A percentile compares a stretch with the other conserved stretches of the same genome.
phyloP scores from a whole-genome alignment of 2,888 invertebrate species.

The Lamellibrachia columna region DNA sequence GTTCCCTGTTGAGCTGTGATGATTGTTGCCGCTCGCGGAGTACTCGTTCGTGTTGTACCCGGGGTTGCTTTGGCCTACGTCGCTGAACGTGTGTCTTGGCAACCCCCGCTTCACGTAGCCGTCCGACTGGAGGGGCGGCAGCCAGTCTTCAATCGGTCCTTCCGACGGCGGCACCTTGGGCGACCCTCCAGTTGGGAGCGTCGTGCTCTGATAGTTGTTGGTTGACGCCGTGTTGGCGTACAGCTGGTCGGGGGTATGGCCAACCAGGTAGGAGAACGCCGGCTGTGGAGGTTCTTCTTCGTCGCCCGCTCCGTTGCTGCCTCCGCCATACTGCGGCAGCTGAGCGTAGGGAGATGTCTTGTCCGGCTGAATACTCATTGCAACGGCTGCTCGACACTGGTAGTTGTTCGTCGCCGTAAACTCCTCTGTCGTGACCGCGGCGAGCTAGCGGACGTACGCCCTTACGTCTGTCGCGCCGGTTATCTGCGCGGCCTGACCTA shows the following conservation, averaged over 20 bases:
- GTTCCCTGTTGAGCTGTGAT: neutral
- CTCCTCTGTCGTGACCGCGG: neutral
- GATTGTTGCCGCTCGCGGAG: neutral
- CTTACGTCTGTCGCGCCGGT: neutral
- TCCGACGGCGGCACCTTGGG: neutral
- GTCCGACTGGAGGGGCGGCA: neutral
- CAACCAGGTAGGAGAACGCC: neutral
- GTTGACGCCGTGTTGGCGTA: neutral
- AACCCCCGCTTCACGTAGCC: neutral
- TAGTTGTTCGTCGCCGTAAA: neutral
- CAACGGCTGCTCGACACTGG: neutral
- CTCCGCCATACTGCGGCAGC: neutral
- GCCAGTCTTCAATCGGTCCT: neutral
- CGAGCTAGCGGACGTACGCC: neutral
- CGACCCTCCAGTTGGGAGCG: neutral
- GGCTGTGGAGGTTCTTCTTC: neutral
- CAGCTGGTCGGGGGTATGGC: neutral
- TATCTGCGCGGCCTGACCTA: neutral
- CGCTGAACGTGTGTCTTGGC: slow-evolving; percentile 10
- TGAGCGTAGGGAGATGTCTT: neutral
- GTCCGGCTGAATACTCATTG: neutral
- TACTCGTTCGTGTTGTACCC: neutral
- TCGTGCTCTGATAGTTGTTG: neutral
- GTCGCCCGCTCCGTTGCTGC: neutral
- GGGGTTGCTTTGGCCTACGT: neutral